Evolutionary conservation across 2,888 invertebrate species (phyloP).

Genomic region (Cheilosia scutellata): DNA sequence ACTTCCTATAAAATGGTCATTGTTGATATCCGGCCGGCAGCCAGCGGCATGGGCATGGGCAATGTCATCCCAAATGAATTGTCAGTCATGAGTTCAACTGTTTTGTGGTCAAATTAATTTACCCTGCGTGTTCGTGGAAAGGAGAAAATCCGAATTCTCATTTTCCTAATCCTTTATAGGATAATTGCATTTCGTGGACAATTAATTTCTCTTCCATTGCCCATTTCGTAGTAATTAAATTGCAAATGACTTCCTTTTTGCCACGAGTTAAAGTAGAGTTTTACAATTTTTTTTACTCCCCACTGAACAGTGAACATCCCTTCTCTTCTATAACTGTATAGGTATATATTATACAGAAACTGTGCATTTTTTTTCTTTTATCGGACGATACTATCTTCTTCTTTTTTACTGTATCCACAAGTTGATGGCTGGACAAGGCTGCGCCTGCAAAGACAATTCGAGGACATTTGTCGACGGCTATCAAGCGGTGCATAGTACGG

Average conservation of each 20-base stretch:
- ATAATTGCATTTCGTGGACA: conserved; percentile 85
- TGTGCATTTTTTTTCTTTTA: conserved; percentile 11
- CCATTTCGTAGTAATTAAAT: conserved; percentile 84
- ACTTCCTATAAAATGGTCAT: no score
- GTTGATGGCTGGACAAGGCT: conserved; percentile 24
- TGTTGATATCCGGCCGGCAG: no score
- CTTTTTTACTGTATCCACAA: conserved; percentile 11
- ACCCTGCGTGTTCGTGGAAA: conserved; percentile 11
- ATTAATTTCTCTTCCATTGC: conserved; percentile 84
- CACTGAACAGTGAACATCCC: neutral
- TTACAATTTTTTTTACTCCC: conserved; percentile 33
- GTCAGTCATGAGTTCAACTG: conserved; percentile 33
- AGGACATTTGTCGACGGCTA: conserved; percentile 51
- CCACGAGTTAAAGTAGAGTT: conserved; percentile 54
- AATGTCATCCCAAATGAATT: neutral
- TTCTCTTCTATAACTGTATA: conserved; percentile 25
- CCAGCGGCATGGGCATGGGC: neutral
- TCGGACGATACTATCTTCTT: conserved; percentile 17
- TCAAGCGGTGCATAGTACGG: conserved; percentile 1
- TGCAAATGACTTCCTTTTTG: conserved; percentile 83
- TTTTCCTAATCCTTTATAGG: conserved; percentile 78
- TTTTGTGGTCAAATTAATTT: conserved; percentile 62
- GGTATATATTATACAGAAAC: no score
- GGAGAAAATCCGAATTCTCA: conserved; percentile 51
- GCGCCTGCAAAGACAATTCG: conserved; percentile 23